Evolutionary conservation across 2,888 invertebrate genomes (phyloP), one percentile per base, ranked within the genome.

Genomic region (Cephalotes varians): DNA sequence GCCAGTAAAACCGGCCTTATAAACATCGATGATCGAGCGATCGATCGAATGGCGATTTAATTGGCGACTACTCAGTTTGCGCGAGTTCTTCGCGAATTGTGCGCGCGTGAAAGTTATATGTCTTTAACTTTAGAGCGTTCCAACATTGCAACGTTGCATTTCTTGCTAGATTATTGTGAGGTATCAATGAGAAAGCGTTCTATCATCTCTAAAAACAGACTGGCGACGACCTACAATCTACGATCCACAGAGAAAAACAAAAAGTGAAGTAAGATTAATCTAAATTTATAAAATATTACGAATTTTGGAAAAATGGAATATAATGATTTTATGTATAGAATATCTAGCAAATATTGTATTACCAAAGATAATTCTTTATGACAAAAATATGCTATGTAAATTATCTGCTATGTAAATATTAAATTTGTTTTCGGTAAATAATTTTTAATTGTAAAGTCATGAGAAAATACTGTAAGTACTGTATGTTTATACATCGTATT

Each of bases 1-100:
- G 80, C 64, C 64, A 83, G 81, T 71, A 84, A 87, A 85, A 86
- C 82, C 73, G 71, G 82, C 34, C 25, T 56, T 64, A 62, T 62
- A 65, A 81, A 65, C 31, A 1, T 74, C n/a, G 6, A 37, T 64
- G 9, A 4, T 2, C 0, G 5, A 25, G 15, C 74, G 18, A 40
- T 28, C 28, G 18, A 64, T 51, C 34, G 25, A 12, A n/a, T 15
- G n/a, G 5, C 49, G 15, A 25, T 56, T 0, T 21, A 49, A 51
- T 15, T 34, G 31, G 15, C 2, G 18, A 49, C 4, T 10, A 25
- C 18, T 64, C 25, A 18, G 2, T 56, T 56, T 40, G 25, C 12
- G 54, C 10, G 40, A 67, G 10, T 40, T 12, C 3, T 62, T 37
- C 18, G 49, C 0, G 1, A n/a, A 37, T 44, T 37, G 18, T 40